Base-by-base conservation (phyloP, 2,888 invertebrate genomes). In the Dastarcus helophoroides region DNA sequence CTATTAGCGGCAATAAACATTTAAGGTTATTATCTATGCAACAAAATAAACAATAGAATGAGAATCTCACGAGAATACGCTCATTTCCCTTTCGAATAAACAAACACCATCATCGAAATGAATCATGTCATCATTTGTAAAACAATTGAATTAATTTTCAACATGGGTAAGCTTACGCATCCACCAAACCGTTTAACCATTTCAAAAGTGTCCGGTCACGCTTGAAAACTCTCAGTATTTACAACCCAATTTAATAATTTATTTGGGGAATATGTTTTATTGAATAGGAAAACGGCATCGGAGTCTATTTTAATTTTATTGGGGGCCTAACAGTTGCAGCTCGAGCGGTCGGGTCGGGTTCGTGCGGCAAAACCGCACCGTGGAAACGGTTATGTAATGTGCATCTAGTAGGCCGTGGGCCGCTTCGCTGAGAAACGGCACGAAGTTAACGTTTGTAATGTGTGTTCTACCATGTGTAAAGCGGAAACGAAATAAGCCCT, bases 121-220 rank as follows among this genome's bases (percentile, higher is more conserved):
- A 58, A 56, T 57, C 57, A 53, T 58, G 56, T 56, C 56, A 47
- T 50, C 52, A 51, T 58, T 58, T 54, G 58, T 58, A 54, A 58
- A 52, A 60, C 59, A 60, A 60, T 60, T 58, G 60, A 60, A 60
- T 60, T 60, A 60, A 60, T 60, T 60, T 60, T 58, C 58, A 45
- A 60, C 59, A 59, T 58, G 59, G 58, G 47, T 57, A 56, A 51
- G 52, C 51, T 46, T 48, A 43, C 43, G 47, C 47, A 47, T 51
- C 42, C 46, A 50, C 38, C 46, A 43, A 42, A 51, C 51, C 54
- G 54, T 53, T 54, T 54, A 53, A 47, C 48, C 42, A 46, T 47
- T 44, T 43, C 44, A 44, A 49, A 40, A 42, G 45, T 42, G 35
- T 33, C 44, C 50, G 46, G 44, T 39, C 50, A 37, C 42, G 51